Evolutionary conservation across 2,888 invertebrate species (phyloP), one percentile per base, ranked within the genome.

Genomic region (Lottia gigantea): DNA sequence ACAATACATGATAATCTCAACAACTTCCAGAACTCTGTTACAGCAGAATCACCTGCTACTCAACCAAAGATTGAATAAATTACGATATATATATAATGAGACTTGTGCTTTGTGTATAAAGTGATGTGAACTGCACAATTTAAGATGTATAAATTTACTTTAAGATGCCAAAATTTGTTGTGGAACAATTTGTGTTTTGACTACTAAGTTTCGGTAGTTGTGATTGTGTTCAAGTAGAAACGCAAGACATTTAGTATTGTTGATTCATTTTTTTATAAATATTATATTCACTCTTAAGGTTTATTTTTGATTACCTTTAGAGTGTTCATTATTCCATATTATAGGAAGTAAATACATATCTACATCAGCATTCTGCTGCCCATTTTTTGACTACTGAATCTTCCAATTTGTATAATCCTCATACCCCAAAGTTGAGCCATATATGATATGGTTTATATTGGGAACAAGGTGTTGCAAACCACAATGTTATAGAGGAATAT

Each of bases 21-120:
- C 26, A 75, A 76, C 64, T 75, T 76, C 64, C 71, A 71, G n/a
- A 72, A 64, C n/a, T 68, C 76, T 15, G 76, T 76, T 70, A 65
- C 79, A 63, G 71, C 72, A 67, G 65, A 76, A 68, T 71, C 76
- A 73, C 63, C 71, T 31, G 66, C 68, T 61, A 65, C 64, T 26
- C 71, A 72, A 40, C 63, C 64, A 46, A 55, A 55, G 65, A 66
- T 19, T 49, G 66, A 26, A 55, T 55, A 55, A 11, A 49, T 49
- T n/a, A n/a, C 16, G 8, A 49, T 49, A 55, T 49, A 55, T 4
- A 55, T 55, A 55, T 55, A 55, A 4, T 31, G 31, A 31, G 6
- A 31, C 31, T 31, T 31, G 31, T 31, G 31, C 31, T 31, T 31
- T 31, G 31, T 31, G 31, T 31, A 31, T 31, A 31, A 31, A 31